These are phyloP conservation scores for Fratercula arctica DNA, from an alignment of 2,797 vertebrate genomes.

Conservation along the genomic window DNA sequence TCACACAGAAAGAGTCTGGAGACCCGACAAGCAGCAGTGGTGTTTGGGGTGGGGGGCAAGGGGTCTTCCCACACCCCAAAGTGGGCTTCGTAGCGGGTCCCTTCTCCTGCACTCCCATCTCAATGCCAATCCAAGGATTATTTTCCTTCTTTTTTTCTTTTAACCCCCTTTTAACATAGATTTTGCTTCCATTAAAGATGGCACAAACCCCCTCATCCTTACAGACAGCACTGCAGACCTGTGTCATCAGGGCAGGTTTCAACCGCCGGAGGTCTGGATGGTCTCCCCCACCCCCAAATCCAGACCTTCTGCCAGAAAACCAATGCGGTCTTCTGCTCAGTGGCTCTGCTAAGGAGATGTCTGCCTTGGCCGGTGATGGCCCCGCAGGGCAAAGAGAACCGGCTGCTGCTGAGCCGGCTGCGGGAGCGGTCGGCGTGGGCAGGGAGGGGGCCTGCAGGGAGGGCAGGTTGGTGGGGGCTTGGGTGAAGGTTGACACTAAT, in stretches of 20 bases:
- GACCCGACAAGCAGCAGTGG: not conserved
- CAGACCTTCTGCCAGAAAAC: not conserved
- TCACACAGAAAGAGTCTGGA: not conserved
- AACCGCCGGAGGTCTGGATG: not conserved
- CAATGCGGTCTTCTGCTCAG: not conserved
- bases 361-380: rapidly evolving
- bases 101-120: not conserved
- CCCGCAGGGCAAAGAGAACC: not conserved
- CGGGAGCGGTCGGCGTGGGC: not conserved
- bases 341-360: not conserved
- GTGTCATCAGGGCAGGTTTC: not conserved
- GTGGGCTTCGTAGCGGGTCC: rapidly evolving
- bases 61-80: not conserved
- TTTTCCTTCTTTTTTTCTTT: not conserved
- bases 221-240: not conserved
- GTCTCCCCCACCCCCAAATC: not conserved
- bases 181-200: not conserved
- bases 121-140: not conserved
- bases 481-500: not conserved
- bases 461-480: not conserved
- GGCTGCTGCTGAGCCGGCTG: rapidly evolving
- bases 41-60: not conserved
- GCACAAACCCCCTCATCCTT: not conserved
- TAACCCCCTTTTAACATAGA: not conserved
- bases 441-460: not conserved